Evolutionary conservation across 2,888 invertebrate species (phyloP), one percentile per base, ranked within the genome.

Genomic region (Autographa pulchrina): DNA sequence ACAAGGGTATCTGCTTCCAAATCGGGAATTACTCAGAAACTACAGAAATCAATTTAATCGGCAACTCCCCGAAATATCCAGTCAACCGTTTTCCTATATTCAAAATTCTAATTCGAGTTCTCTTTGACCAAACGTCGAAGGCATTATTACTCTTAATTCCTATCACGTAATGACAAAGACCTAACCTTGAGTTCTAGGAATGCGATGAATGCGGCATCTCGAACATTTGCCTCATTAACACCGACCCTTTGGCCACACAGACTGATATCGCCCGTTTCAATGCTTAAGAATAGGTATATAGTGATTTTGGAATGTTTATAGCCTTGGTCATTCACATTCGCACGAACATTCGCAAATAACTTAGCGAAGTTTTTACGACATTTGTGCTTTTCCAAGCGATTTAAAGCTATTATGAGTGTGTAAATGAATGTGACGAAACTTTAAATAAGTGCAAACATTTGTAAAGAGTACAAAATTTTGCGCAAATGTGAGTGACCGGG

Each of bases 81-180:
- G 6, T 35, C 38, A 38, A n/a, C 32, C 58, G 43, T 31, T 62
- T 56, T 35, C 52, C 18, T 63, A 31, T 65, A 61, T 67, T 59
- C 48, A 48, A 68, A 81, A 83, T 81, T 81, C 62, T 65, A 65
- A 70, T 66, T 78, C 64, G 66, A 66, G 78, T 65, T 71, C 38
- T 48, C 62, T 58, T 65, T 56, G 60, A 59, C 14, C 65, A 73
- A 80, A 62, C 48, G 63, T 25, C 20, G 18, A 63, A 69, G 41
- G 69, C 66, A 64, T 78, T 65, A 38, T 14, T 73, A 72, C 75
- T 64, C 38, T 41, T 78, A 68, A 84, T 83, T 83, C 82, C 68
- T 62, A 64, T 70, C 79, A 81, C 84, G 82, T 82, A 82, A 78
- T 78, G 78, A 78, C 75, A 75, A 62, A 82, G 72, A 80, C 65